Evolutionary conservation across 2,113 vertebrate species (phyloP).

Genomic region (Accipiter cooperii): DNA sequence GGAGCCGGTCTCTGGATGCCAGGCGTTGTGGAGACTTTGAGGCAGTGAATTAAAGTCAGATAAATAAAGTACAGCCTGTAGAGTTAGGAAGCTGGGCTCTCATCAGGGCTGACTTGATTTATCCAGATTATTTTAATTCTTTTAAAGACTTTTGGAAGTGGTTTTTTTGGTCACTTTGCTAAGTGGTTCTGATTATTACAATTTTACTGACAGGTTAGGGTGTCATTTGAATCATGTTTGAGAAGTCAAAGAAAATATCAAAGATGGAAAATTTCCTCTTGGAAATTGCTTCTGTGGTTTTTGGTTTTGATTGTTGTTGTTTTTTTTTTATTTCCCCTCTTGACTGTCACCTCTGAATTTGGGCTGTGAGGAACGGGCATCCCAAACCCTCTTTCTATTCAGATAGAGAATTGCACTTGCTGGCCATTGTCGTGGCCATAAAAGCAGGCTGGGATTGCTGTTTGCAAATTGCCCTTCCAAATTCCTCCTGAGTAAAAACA

Average conservation of each 20-base stretch:
- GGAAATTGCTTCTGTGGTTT: background rate
- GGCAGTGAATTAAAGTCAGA: background rate
- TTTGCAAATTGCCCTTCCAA: background rate
- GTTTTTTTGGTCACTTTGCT: background rate
- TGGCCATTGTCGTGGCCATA: fast-evolving
- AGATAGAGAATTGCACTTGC: background rate
- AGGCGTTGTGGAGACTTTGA: background rate
- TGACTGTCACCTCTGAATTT: background rate
- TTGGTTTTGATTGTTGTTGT: background rate
- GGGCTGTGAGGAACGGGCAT: background rate
- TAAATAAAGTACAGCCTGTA: background rate
- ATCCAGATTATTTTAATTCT: background rate
- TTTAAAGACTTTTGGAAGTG: background rate
- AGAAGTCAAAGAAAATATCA: background rate
- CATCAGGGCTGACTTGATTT: background rate
- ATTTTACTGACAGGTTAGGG: background rate
- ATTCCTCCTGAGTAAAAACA: background rate
- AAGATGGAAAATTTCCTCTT: background rate
- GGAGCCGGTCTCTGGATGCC: background rate
- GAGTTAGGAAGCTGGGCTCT: background rate
- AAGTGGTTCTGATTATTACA: background rate
- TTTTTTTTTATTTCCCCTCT: background rate
- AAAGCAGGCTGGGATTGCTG: background rate
- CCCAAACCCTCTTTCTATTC: background rate
- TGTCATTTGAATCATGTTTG: background rate